phyloP scores from a whole-genome alignment of 2,888 invertebrate genomes.

The Neoascia interrupta region DNA sequence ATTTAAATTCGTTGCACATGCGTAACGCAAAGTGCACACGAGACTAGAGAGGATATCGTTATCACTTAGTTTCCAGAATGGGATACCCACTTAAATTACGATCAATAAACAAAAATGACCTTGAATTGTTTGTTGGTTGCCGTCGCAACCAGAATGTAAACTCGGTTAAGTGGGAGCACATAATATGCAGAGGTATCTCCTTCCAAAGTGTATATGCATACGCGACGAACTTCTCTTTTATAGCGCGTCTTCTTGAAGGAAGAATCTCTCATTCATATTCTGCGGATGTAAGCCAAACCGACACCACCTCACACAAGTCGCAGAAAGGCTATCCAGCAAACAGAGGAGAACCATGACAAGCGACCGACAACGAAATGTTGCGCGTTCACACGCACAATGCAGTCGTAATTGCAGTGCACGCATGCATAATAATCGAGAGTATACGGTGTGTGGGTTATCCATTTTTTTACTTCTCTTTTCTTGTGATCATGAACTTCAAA shows the following conservation, averaged over 20 bases:
- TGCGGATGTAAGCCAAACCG: constrained; percentile 38
- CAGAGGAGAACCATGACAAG: not conserved
- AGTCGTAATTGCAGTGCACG: constrained; percentile 39
- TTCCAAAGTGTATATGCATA: not conserved
- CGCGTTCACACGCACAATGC: constrained; percentile 39
- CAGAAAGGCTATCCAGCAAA: too few species aligned
- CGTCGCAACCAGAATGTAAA: constrained; percentile 35
- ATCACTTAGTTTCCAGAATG: constrained; percentile 51
- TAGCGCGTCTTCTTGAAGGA: constrained; percentile 10
- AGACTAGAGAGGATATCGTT: constrained; percentile 7
- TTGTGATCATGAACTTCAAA: constrained; percentile 60
- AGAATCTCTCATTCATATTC: constrained; percentile 52
- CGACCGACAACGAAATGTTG: constrained; percentile 1
- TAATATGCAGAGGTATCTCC: constrained; percentile 9
- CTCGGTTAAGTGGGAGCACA: constrained; percentile 66
- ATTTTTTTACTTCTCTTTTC: constrained; percentile 34
- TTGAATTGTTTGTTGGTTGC: constrained; percentile 49
- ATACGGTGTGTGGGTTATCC: constrained; percentile 17
- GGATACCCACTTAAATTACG: constrained; percentile 34
- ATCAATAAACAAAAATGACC: constrained; percentile 66
- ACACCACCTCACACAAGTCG: too few species aligned
- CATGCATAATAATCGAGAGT: constrained; percentile 55
- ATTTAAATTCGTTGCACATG: constrained; percentile 19
- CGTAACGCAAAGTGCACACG: constrained; percentile 19
- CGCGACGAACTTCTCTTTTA: not conserved